Percentiles rank a stretch among this genome's conserved stretches.
Evolutionary conservation across 2,113 vertebrate genomes (phyloP).

Genomic region (Saccopteryx leptura): DNA sequence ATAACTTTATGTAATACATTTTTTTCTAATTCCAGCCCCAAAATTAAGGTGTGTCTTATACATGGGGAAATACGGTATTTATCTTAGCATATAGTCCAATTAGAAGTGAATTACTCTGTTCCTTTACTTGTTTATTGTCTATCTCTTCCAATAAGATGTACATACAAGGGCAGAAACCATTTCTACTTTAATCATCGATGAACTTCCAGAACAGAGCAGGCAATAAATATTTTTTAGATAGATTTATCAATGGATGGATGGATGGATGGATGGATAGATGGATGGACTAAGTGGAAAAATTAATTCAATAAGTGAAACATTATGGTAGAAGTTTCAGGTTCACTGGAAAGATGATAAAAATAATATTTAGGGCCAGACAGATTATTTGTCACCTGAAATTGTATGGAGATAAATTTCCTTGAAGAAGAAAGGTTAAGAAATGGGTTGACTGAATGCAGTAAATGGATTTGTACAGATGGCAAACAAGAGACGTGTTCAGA

Average conservation of each 20-base stretch:
- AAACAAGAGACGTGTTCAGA: constrained; percentile 16
- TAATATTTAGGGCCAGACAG: background rate
- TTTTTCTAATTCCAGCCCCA: no score
- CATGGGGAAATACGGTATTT: background rate
- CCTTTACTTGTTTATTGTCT: background rate
- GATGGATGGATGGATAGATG: background rate
- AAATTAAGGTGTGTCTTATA: no score
- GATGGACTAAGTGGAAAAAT: constrained; percentile 18
- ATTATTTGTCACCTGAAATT: constrained; percentile 50
- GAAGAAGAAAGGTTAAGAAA: constrained; percentile 26
- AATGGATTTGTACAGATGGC: constrained; percentile 35
- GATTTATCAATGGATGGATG: background rate
- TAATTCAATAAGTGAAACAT: constrained; percentile 43
- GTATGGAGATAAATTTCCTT: constrained; percentile 31
- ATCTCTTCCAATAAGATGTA: background rate
- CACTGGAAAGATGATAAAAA: background rate
- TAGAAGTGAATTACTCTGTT: constrained; percentile 41
- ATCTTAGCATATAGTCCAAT: constrained; percentile 45
- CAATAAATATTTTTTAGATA: constrained; percentile 1
- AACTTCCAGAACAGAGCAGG: constrained; percentile 34
- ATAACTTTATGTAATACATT: no score
- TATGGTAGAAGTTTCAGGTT: background rate
- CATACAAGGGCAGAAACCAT: background rate
- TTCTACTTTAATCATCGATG: constrained; percentile 29
- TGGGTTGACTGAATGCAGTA: background rate